These are phyloP conservation scores for Lithophane semibrunnea DNA, from an alignment of 2,888 invertebrate species.

Conservation along the genomic window DNA sequence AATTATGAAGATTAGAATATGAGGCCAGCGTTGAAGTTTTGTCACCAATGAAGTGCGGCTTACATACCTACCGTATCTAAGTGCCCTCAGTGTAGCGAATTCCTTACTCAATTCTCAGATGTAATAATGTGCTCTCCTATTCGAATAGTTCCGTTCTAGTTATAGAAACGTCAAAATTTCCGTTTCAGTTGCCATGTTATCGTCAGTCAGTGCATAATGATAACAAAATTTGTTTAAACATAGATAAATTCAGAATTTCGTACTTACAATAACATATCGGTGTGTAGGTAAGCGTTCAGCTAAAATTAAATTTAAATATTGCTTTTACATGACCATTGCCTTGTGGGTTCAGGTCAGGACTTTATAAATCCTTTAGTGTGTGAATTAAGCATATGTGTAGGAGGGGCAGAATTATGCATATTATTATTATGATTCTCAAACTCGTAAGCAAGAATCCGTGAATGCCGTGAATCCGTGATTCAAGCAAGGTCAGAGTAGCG, in stretches of 20 bases:
- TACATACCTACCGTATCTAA: neutral
- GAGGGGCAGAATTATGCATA: neutral
- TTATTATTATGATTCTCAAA: neutral
- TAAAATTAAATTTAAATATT: conserved; percentile 4
- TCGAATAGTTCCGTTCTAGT: conserved; percentile 25
- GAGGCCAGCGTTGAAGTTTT: neutral
- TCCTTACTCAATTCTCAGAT: neutral
- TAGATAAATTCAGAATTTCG: conserved; percentile 34
- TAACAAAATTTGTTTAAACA: conserved; percentile 50
- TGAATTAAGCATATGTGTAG: conserved; percentile 1
- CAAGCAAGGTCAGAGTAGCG: conserved; percentile 48
- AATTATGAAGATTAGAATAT: too few relatives aligned
- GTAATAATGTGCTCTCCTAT: neutral
- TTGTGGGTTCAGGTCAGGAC: neutral
- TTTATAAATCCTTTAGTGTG: conserved; percentile 1
- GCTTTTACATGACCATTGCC: neutral
- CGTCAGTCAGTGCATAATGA: conserved; percentile 35
- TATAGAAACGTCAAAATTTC: conserved; percentile 26
- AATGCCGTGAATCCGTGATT: neutral
- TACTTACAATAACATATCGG: neutral
- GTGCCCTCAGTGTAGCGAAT: neutral
- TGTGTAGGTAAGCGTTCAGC: neutral
- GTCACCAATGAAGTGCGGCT: neutral
- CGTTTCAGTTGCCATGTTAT: conserved; percentile 37
- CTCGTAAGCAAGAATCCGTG: neutral